Evolutionary conservation across 2,888 invertebrate species (phyloP).

Genomic region (Thera britannica): DNA sequence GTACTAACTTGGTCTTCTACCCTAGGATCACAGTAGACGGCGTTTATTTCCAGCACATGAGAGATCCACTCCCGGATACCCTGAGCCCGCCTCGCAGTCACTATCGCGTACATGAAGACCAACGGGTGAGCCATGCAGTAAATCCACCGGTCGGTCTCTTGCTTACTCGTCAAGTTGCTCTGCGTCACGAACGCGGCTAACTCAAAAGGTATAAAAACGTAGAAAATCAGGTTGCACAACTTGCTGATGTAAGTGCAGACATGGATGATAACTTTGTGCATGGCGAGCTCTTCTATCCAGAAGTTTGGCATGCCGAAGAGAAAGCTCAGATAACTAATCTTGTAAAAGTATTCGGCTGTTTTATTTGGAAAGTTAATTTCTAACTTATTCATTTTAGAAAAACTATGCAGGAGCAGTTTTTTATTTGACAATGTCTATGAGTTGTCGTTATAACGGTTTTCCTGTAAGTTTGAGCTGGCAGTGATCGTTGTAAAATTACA

Average conservation of each 20-base stretch:
- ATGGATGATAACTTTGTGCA: conserved; percentile 24
- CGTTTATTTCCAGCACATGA: conserved; percentile 22
- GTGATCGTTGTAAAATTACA: not conserved
- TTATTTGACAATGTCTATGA: not conserved
- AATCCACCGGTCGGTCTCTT: conserved; percentile 32
- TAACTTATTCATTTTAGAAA: conserved; percentile 1
- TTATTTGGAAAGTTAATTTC: conserved; percentile 25
- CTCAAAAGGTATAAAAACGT: conserved; percentile 27
- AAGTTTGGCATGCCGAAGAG: conserved; percentile 36
- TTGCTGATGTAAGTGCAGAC: conserved; percentile 15
- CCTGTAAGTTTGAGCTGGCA: not conserved
- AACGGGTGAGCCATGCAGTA: conserved; percentile 31
- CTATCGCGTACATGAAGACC: conserved; percentile 17
- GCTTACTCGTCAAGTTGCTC: conserved; percentile 30
- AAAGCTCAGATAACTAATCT: conserved; percentile 28
- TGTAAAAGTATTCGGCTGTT: conserved; percentile 34
- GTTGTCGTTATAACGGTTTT: not conserved
- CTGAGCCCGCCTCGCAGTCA: conserved; percentile 16
- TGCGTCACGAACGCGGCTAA: conserved; percentile 33
- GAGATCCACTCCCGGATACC: conserved; percentile 24
- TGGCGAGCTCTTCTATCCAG: conserved; percentile 29
- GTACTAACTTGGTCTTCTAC: conserved; percentile 19
- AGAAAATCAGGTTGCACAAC: conserved; percentile 7
- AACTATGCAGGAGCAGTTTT: not conserved
- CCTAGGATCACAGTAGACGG: conserved; percentile 28